Evolutionary conservation across 2,888 invertebrate genomes (phyloP).

Genomic region (Lasius fuliginosus): DNA sequence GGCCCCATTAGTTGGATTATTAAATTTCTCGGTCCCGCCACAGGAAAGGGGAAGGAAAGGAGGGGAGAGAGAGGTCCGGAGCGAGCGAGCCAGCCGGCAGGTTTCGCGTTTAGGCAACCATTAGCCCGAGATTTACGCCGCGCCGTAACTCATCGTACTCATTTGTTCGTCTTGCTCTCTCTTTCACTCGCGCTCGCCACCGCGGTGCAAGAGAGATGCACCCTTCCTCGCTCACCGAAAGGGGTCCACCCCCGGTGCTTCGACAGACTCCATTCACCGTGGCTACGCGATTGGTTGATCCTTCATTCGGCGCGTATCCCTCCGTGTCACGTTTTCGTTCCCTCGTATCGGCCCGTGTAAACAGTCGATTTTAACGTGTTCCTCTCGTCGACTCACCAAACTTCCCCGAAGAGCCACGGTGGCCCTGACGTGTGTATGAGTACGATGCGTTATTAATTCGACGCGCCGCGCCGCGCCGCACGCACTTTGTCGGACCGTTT

Average conservation of each 20-base stretch:
- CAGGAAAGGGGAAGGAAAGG: conserved; percentile 54
- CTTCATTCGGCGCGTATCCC: conserved; percentile 62
- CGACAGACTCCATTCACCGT: conserved; percentile 75
- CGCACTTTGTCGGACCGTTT: not conserved
- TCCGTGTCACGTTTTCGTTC: conserved; percentile 62
- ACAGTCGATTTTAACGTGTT: conserved; percentile 46
- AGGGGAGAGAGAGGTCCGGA: conserved; percentile 51
- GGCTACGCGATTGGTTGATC: conserved; percentile 72
- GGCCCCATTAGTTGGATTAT: conserved; percentile 85
- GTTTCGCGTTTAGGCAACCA: conserved; percentile 86
- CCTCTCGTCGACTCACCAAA: conserved; percentile 7
- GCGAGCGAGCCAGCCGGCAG: conserved; percentile 77
- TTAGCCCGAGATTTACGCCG: conserved; percentile 86
- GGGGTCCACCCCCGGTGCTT: conserved; percentile 69
- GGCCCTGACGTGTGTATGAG: conserved; percentile 25
- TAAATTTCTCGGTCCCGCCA: conserved; percentile 85
- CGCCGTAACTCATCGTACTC: conserved; percentile 86
- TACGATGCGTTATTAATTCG: conserved; percentile 48
- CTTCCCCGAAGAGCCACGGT: conserved; percentile 36
- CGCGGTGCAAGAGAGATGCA: conserved; percentile 35
- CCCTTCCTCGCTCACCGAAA: conserved; percentile 63
- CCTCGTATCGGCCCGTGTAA: conserved; percentile 9
- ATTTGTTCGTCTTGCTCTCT: conserved; percentile 82
- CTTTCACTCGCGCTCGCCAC: conserved; percentile 69
- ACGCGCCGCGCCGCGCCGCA: conserved; percentile 16